Conservation (phyloP, 2,113 vertebrate genomes). For the Phylloscopus trochiloides region DNA sequence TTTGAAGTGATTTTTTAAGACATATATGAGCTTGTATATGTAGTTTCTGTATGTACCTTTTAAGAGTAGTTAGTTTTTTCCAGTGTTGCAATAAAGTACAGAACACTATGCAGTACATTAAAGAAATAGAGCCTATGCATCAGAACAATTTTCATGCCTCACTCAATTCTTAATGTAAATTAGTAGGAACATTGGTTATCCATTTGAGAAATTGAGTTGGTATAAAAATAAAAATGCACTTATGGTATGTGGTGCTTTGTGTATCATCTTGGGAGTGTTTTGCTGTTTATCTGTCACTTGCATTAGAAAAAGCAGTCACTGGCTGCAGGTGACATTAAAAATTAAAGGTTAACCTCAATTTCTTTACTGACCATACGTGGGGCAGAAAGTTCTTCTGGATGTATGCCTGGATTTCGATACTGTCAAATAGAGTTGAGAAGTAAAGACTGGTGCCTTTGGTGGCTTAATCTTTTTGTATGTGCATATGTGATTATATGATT, state of each 20-base stretch:
- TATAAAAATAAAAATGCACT: constrained; percentile 86
- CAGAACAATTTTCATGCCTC: constrained; percentile 84
- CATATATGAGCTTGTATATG: background rate
- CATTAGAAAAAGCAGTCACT: constrained; percentile 81
- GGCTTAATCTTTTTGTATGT: background rate
- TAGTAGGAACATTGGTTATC: constrained; percentile 86
- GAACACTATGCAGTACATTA: constrained; percentile 55
- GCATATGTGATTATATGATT: background rate
- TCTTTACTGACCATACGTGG: constrained; percentile 78
- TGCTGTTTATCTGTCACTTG: constrained; percentile 83
- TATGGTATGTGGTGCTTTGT: constrained; percentile 77
- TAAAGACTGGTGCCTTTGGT: background rate
- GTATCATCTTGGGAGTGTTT: constrained; percentile 78
- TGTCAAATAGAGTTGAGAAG: constrained; percentile 45
- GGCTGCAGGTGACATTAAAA: constrained; percentile 86
- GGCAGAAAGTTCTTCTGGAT: constrained; percentile 71
- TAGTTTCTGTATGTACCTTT: constrained; percentile 25
- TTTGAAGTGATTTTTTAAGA: background rate
- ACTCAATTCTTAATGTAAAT: constrained; percentile 84
- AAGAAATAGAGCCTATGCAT: constrained; percentile 67
- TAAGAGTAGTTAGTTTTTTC: constrained; percentile 36
- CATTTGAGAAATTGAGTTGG: constrained; percentile 87
- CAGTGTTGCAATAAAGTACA: constrained; percentile 18
- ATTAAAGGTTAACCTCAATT: constrained; percentile 83
- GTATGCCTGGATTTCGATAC: constrained; percentile 61